Base-by-base conservation (phyloP, 2,888 invertebrate genomes). In the Eilema sororculum region DNA sequence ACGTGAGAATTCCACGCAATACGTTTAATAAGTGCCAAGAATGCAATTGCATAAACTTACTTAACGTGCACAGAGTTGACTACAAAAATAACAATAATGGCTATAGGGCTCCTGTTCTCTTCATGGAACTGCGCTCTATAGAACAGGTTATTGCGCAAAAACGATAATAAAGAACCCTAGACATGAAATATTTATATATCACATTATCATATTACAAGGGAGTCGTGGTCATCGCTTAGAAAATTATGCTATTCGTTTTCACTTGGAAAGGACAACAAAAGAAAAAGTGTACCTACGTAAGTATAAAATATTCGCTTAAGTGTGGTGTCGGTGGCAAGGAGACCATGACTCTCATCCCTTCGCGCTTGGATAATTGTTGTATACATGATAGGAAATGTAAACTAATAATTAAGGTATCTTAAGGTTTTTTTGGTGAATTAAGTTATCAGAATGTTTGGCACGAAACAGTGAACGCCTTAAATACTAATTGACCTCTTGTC, bases 131-230 rank as follows among this genome's bases (percentile, higher is more conserved):
- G 87, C 89, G 86, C 88, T 87, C 87, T 87, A 84, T 84, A 84
- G 86, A 92, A 94, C 94, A 86, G 90, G 93, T 93, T 93, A 85
- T 86, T 80, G 84, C 81, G 89, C 91, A 93, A 94, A 95, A 94
- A 94, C 90, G 90, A 92, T 90, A 89, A 87, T 89, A 92, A 90
- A 89, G 87, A 87, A 83, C 87, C 87, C 85, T 89, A 91, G 89
- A 90, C 91, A 93, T 94, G 90, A 93, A 94, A 94, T 93, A 94
- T 93, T 93, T 94, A 94, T 94, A 92, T 89, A 86, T 89, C 86
- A 86, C 91, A 95, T 95, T 95, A 95, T 94, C 94, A 95, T 95
- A 95, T 93, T 94, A 95, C 95, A 93, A 84, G 93, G 89, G 93
- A 92, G 90, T 91, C 92, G 93, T 94, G 93, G 92, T 91, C 90